Base-by-base conservation (phyloP, 2,888 invertebrate species). In the Physocephala rufipes region DNA sequence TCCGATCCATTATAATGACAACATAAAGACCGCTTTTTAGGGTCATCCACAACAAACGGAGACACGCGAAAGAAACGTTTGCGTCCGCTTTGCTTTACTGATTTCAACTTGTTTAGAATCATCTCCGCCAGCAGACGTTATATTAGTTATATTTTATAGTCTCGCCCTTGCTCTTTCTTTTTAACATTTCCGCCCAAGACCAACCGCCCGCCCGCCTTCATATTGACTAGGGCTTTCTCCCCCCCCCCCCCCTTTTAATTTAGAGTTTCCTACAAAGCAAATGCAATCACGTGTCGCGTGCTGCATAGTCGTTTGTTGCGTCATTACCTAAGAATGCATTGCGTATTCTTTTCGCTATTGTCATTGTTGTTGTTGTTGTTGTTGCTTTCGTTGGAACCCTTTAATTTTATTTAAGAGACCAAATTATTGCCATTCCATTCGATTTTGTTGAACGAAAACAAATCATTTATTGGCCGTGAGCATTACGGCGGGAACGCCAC, bases 221-320 rank as follows among this genome's bases (percentile, higher is more conserved):
- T n/a, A n/a, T n/a, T n/a, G n/a, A n/a, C n/a, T n/a, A n/a, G n/a
- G n/a, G n/a, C n/a, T n/a, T n/a, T n/a, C 1, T 16, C 47, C 16
- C 47, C 47, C 47, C 16, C 47, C 47, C 16, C 24, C 21, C n/a
- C 16, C n/a, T n/a, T 21, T 53, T 21, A 19, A n/a, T 21, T 53
- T 24, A 3, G 1, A 1, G 4, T 36, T 36, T 36, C 21, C 12
- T 24, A 19, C n/a, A 21, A 9, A 53, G 3, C n/a, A 53, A 24
- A 12, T 21, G 53, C 53, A 9, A 28, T 28, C 24, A 58, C 58
- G 28, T 24, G 58, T 58, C 58, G 58, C 58, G 58, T 58, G 58
- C 58, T 58, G 28, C 58, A 3, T 53, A 9, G 24, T 15, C 53
- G 19, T 53, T 12, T 53, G 19, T n/a, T 12, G 21, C 19, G 53